phyloP scores from a whole-genome alignment of 2,113 vertebrate genomes.

The Mesitornis unicolor region DNA sequence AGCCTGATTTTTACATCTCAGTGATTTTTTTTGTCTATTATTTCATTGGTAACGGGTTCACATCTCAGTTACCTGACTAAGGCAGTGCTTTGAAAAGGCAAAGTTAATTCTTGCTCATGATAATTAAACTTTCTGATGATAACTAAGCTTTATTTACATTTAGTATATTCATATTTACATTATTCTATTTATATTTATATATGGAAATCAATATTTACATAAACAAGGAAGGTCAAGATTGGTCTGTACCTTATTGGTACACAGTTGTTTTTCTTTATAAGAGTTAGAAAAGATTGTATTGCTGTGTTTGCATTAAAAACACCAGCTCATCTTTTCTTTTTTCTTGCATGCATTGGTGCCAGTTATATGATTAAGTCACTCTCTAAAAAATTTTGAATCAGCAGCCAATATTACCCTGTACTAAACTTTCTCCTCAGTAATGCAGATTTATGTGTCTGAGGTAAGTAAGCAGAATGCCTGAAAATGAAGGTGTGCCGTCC shows the following conservation, averaged over 20 bases:
- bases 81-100: neutral
- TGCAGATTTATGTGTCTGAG: neutral
- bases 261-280: neutral
- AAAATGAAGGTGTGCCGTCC: neutral
- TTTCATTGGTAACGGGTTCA: neutral
- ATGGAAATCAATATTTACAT: neutral
- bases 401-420: neutral
- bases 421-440: neutral
- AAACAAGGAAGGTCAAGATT: neutral
- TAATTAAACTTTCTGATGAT: neutral
- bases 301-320: neutral
- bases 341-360: neutral
- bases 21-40: neutral
- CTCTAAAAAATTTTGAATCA: neutral
- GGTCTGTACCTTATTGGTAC: neutral
- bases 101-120: neutral
- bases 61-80: neutral
- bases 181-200: conserved; percentile 1
- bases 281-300: neutral
- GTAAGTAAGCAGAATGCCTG: neutral
- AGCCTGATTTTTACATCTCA: neutral
- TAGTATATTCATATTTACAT: too few species aligned
- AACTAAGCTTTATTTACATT: neutral
- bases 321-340: neutral
- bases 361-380: neutral